phyloP scores from a whole-genome alignment of 1,140 invertebrate species.

The Drosophila repletoides region DNA sequence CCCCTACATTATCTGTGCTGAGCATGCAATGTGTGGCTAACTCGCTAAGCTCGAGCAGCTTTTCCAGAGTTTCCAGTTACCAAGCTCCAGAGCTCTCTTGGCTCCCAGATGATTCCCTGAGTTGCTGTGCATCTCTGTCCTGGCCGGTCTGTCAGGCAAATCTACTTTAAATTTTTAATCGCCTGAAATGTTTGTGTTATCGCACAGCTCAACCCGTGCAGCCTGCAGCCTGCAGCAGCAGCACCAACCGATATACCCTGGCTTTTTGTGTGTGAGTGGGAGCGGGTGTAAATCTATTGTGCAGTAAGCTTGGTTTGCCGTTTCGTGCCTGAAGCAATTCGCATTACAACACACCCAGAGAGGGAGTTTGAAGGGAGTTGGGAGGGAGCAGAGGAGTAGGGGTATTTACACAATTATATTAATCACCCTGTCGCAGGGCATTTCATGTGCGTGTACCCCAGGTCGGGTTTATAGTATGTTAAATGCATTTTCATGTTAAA shows the following conservation, averaged over 20 bases:
- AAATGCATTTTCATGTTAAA: constrained; percentile 31
- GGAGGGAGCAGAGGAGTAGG: not conserved
- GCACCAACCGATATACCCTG: constrained; percentile 7
- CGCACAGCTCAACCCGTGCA: no score
- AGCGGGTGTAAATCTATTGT: constrained; percentile 28
- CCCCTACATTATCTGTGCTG: constrained; percentile 28
- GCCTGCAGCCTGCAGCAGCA: no score
- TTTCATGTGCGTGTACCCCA: constrained; percentile 34
- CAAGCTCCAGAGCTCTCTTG: not conserved
- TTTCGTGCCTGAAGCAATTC: constrained; percentile 27
- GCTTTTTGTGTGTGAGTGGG: not conserved
- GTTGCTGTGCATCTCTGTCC: not conserved
- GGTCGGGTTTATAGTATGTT: not conserved
- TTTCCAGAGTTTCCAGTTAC: constrained; percentile 15
- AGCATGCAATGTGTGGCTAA: constrained; percentile 37
- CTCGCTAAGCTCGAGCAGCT: constrained; percentile 31
- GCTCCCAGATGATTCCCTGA: not conserved
- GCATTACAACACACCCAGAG: constrained; percentile 29
- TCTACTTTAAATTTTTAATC: constrained; percentile 57
- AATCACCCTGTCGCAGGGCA: constrained; percentile 30
- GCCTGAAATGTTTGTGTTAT: constrained; percentile 50
- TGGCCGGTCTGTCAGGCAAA: constrained; percentile 39
- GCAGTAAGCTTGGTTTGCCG: constrained; percentile 19
- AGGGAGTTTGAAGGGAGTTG: not conserved
- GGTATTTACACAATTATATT: constrained; percentile 50